Base-by-base conservation (phyloP, 2,888 invertebrate species). In the Clistopyga incitator region DNA sequence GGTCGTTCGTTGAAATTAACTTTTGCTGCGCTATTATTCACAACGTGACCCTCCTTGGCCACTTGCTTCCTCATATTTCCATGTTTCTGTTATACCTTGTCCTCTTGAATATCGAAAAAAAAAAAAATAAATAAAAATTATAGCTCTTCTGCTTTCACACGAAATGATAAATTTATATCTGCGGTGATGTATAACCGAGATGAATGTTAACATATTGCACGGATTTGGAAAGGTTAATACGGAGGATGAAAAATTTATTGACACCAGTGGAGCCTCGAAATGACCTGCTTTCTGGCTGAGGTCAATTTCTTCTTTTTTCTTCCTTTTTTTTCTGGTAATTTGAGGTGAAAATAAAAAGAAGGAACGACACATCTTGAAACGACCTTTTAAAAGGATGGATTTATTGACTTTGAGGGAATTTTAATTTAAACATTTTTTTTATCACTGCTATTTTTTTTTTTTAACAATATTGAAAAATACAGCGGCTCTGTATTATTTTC, bases 91-190 rank as follows among this genome's bases (percentile, higher is more conserved):
- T n/a, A 38, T 18, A 64, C 42, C n/a, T 18, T 13, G 25, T 38
- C 38, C 38, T 38, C 15, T 34, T 34, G 64, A 2, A 64, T 42
- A 61, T 61, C 59, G 34, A 38, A 61, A 61, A 61, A 61, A 61
- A 29, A 61, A 61, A 61, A 61, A 34, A 34, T 61, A 61, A 61
- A 29, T 38, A 61, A 61, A 61, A 34, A 34, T 61, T 61, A 61
- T 61, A 3, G 10, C 38, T n/a, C 13, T 20, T 34, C 20, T 38
- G 3, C 42, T 13, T 18, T 64, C 38, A 20, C 18, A 38, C 42
- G 64, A 18, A 64, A 64, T 64, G 38, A 64, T 38, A 18, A 42
- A 64, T 64, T 64, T 64, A 64, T 4, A 34, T 34, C 59, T 2
- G 2, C 34, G 59, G 34, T 10, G 20, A 61, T 34, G 34, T 61